Evolutionary conservation across 2,888 invertebrate species (phyloP).

Genomic region (Cryptocephalus moraei): DNA sequence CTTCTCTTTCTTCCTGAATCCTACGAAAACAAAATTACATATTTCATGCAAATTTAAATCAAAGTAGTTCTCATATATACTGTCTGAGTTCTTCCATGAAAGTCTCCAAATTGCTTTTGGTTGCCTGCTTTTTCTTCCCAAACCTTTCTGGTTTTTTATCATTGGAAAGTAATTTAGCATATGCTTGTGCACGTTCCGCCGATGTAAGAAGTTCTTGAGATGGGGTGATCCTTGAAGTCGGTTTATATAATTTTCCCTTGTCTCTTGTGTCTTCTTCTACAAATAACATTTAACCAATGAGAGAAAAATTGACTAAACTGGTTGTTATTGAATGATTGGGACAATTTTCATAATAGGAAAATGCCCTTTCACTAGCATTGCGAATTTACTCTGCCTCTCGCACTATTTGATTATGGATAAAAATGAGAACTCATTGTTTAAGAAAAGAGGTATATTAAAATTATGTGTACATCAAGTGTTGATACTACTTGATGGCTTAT

Average conservation of each 20-base stretch:
- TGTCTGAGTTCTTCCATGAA: constrained; percentile 97
- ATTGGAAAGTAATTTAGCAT: constrained; percentile 51
- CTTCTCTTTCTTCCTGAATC: constrained; percentile 95
- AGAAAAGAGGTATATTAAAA: too few species aligned
- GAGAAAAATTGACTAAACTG: too few species aligned
- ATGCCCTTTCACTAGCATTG: too few species aligned
- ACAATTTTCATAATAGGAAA: too few species aligned
- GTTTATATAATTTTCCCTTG: constrained; percentile 87
- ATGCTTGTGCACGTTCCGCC: constrained; percentile 59
- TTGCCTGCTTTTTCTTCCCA: constrained; percentile 62
- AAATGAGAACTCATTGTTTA: too few species aligned
- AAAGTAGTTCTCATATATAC: constrained; percentile 42
- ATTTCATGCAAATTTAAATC: background rate
- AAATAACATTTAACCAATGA: background rate
- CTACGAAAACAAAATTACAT: constrained; percentile 39
- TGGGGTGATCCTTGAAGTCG: constrained; percentile 61
- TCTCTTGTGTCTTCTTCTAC: constrained; percentile 81
- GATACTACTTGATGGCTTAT: too few species aligned
- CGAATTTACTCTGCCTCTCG: too few species aligned
- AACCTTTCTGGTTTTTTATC: constrained; percentile 57
- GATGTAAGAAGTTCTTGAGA: constrained; percentile 44
- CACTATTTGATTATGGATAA: too few species aligned
- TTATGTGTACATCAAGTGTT: too few species aligned
- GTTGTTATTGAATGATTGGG: too few species aligned
- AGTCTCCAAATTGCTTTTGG: constrained; percentile 91